Base-by-base conservation (phyloP, 2,113 vertebrate genomes). In the Tinamus guttatus region DNA sequence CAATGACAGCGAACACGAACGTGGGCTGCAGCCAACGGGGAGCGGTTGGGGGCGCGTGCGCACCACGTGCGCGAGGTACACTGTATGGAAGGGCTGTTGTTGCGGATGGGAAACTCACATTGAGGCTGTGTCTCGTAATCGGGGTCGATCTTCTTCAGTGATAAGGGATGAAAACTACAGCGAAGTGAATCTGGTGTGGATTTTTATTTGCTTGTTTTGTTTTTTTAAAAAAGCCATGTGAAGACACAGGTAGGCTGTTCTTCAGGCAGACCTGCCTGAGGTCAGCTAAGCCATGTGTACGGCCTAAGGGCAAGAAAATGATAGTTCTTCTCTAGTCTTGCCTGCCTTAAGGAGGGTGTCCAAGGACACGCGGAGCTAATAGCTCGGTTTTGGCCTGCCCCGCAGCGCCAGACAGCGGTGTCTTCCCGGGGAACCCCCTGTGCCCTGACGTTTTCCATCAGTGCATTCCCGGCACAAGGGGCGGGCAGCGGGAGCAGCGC, bases 401-500 rank as follows among this genome's bases (percentile, higher is more conserved):
- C n/a, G 74, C 21, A 16, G 36, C 20, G 43, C 19, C 0, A 3
- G 49, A 13, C 13, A 13, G 5, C 11, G 41, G 11, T 75, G 45
- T 54, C 83, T 75, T 67, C 45, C 28, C 4, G 1, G 38, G 20
- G 5, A 86, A 47, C 51, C 19, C 14, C 7, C 56, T 20, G 38
- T n/a, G 32, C 19, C 12, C 6, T 78, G 81, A 15, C 28, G 27
- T 64, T 87, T 67, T 36, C 34, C 18, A 8, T 16, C 38, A 13
- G 3, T 28, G 4, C 67, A 88, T 88, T 81, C 36, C 7, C 27
- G 51, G 25, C 41, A 54, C n/a, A 40, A 30, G 54, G 15, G 15
- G 11, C 34, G 12, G n/a, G 21, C 6, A 9, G 18, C 22, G 16
- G 62, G 28, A 74, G 59, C 30, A 4, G 0, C 0, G 60, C 25